Evolutionary conservation across 2,888 invertebrate species (phyloP), one percentile per base, ranked within the genome.

Genomic region (Spicauda simplicius): DNA sequence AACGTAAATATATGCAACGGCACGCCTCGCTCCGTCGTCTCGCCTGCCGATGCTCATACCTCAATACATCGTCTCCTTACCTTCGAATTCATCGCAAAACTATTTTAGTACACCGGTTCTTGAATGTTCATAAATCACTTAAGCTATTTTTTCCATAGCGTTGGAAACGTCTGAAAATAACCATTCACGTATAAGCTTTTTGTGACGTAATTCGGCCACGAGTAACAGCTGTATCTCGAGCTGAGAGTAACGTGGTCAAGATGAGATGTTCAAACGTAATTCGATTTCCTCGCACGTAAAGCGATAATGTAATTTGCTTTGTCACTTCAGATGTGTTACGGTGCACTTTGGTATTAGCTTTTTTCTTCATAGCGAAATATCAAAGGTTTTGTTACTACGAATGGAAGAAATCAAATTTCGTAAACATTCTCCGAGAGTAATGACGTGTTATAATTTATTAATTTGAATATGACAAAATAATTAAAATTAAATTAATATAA

Each of bases 51-150:
- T 56, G 56, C 50, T 33, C 50, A 33, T 56, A 50, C 48, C 56
- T 12, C 30, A 12, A 18, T 55, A 19, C 45, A 41, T 30, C 18
- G 53, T 61, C 60, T 30, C 6, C 76, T 82, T 82, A 80, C 83
- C 80, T 84, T 83, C 81, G 75, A 53, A 76, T 80, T 82, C 82
- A 85, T 87, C 85, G 83, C 87, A 80, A 86, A 88, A 81, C 88
- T 90, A 90, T 90, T 90, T 89, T 80, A 77, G 84, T 80, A 73
- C 77, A 84, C 81, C 69, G 77, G 78, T 78, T 78, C 80, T 79
- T 83, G 78, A 82, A 80, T 82, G 80, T 77, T 79, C 83, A 84
- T 89, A 87, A 89, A 89, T 86, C 89, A 83, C 81, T 83, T 82
- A 73, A 50, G 79, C 79, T 85, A 86, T 88, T 88, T 88, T 85